Evolutionary conservation across 2,113 vertebrate species (phyloP).

Genomic region (Arvicanthis niloticus): DNA sequence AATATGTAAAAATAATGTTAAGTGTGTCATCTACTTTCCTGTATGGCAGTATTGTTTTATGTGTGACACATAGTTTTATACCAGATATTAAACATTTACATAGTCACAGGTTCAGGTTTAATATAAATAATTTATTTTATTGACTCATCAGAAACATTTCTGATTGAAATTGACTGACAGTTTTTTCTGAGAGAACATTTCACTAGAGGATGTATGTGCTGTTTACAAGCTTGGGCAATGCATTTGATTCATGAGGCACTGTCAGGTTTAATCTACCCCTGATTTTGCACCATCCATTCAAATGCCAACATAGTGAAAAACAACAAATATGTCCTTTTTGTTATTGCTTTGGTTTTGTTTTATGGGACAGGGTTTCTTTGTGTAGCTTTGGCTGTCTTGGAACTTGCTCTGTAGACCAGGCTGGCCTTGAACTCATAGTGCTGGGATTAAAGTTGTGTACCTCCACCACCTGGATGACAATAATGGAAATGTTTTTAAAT

Average conservation of each 20-base stretch:
- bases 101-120: background rate
- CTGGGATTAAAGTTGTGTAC: background rate
- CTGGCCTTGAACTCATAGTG: background rate
- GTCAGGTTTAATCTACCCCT: background rate
- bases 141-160: background rate
- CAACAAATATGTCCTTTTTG: background rate
- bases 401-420: background rate
- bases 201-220: background rate
- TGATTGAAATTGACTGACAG: background rate
- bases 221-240: background rate
- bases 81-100: background rate
- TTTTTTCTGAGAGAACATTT: background rate
- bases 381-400: background rate
- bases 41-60: background rate
- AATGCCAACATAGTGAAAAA: too few species aligned
- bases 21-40: background rate
- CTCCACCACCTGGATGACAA: background rate
- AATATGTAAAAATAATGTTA: background rate
- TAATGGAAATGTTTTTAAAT: background rate
- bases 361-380: background rate
- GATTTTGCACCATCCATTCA: background rate
- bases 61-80: background rate
- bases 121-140: background rate
- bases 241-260: background rate
- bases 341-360: background rate